phyloP scores from a whole-genome alignment of 2,113 vertebrate genomes.

The Phalacrocorax pelagicus region DNA sequence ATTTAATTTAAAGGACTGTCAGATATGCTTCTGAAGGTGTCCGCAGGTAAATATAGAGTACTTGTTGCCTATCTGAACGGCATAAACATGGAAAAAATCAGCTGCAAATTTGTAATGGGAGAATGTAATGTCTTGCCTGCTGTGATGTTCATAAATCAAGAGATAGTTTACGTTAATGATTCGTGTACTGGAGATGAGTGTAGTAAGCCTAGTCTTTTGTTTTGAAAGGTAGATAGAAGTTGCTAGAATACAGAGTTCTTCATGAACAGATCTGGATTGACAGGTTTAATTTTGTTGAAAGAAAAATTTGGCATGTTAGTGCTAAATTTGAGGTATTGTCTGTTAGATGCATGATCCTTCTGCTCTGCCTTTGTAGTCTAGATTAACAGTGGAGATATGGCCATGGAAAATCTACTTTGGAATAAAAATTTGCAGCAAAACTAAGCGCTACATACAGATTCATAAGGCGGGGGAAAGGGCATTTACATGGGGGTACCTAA shows the following conservation, averaged over 20 bases:
- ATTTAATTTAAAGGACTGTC: neutral
- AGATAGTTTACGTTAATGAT: neutral
- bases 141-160: constrained; percentile 8
- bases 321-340: neutral
- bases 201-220: neutral
- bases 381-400: neutral
- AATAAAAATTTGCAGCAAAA: neutral
- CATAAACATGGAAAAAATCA: neutral
- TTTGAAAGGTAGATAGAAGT: neutral
- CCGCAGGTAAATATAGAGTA: neutral
- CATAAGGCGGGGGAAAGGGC: rapidly evolving
- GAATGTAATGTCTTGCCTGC: neutral
- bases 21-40: neutral
- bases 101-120: neutral
- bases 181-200: neutral
- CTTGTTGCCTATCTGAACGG: neutral
- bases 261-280: neutral
- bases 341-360: neutral
- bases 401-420: neutral
- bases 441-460: neutral
- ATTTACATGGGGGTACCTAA: neutral
- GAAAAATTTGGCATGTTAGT: neutral
- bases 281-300: neutral
- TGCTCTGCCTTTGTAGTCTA: neutral
- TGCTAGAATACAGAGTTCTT: neutral